These are phyloP conservation scores for Esox lucius DNA, from an alignment of 2,797 vertebrate genomes.

Conservation along the genomic window DNA sequence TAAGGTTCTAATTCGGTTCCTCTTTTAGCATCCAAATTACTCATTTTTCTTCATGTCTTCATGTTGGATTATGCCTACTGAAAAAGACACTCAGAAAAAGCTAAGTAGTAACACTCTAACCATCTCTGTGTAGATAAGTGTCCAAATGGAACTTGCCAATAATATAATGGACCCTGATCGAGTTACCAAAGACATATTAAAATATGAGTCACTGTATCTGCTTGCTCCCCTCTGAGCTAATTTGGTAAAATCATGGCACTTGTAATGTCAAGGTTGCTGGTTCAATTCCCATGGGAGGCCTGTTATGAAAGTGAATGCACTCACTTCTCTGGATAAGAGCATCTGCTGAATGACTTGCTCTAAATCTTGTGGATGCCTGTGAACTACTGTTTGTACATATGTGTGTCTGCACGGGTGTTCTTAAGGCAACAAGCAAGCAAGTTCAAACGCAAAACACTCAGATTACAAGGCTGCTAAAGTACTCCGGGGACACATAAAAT, in stretches of 20 bases:
- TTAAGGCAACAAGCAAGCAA: neutral
- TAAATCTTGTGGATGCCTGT: neutral
- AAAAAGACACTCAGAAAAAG: neutral
- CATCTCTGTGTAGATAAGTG: slow-evolving; percentile 1
- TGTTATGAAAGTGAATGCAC: no score
- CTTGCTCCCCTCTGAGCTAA: no score
- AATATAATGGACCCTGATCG: neutral
- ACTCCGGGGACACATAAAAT: neutral
- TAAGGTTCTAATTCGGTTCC: no score
- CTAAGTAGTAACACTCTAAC: no score
- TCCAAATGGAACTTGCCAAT: neutral
- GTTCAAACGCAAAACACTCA: neutral
- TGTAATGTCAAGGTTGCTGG: no score
- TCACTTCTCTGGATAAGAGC: no score
- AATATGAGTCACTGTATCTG: neutral
- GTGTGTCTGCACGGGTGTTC: slow-evolving; percentile 16
- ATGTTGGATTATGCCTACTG: no score
- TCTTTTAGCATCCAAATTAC: no score
- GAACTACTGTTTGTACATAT: neutral
- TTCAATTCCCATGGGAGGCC: no score
- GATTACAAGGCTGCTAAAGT: slow-evolving; percentile 7
- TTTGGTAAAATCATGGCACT: no score
- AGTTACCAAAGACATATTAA: neutral
- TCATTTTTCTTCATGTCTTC: no score
- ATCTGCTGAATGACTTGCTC: no score